Evolutionary conservation across 1,140 invertebrate genomes (phyloP).

Genomic region (Coelopa frigida): DNA sequence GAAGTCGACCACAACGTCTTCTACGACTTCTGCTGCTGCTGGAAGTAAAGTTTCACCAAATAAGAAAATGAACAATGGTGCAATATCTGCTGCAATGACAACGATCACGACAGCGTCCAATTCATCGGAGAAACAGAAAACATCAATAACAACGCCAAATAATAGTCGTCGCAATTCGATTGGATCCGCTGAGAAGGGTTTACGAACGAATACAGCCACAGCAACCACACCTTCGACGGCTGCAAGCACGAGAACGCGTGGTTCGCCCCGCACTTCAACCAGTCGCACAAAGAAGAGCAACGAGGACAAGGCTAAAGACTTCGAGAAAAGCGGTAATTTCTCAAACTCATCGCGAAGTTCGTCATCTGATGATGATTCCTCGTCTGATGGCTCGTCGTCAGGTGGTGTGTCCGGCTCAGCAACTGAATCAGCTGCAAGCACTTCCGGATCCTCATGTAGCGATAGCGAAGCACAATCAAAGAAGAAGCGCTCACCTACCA

Average conservation of each 20-base stretch:
- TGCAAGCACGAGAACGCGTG: constrained; percentile 7
- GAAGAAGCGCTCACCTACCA: constrained; percentile 7
- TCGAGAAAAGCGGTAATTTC: background rate
- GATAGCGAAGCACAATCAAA: constrained; percentile 11
- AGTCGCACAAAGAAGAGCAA: constrained; percentile 38
- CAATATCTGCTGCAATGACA: constrained; percentile 22
- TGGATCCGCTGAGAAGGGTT: constrained; percentile 15
- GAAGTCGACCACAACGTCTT: constrained; percentile 17
- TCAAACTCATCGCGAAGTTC: constrained; percentile 50
- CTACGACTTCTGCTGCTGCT: background rate
- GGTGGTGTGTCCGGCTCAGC: constrained; percentile 20
- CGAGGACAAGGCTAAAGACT: constrained; percentile 41
- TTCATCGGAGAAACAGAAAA: constrained; percentile 16
- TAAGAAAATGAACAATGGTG: constrained; percentile 40
- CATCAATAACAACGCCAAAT: constrained; percentile 17
- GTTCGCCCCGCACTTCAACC: no score
- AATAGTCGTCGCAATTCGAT: constrained; percentile 39
- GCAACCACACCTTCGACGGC: background rate
- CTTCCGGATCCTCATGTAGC: constrained; percentile 12
- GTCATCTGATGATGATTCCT: constrained; percentile 50
- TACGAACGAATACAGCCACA: background rate
- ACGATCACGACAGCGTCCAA: constrained; percentile 15
- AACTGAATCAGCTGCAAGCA: constrained; percentile 22
- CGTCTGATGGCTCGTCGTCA: constrained; percentile 10
- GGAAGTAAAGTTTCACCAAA: constrained; percentile 25